Evolutionary conservation across 2,888 invertebrate species (phyloP).

Genomic region (Dysmachus trigonus): DNA sequence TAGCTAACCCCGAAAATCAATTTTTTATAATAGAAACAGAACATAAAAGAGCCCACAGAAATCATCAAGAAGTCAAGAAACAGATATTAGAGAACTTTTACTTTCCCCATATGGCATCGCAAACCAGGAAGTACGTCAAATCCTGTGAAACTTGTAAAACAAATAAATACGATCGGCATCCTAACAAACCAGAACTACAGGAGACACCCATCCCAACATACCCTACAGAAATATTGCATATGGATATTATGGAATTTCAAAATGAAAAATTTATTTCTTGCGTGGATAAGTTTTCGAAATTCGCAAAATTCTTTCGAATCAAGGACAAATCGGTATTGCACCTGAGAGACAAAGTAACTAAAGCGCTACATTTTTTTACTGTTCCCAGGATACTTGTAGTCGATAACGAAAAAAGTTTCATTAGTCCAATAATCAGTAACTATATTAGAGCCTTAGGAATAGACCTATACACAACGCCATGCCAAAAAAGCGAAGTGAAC

Average conservation of each 20-base stretch:
- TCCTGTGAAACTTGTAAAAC: not conserved
- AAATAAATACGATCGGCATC: not conserved
- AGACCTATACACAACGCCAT: not conserved
- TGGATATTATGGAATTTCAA: not conserved
- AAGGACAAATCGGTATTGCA: not conserved
- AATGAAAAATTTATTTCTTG: not conserved
- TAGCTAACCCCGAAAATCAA: not conserved
- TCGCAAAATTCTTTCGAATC: not conserved
- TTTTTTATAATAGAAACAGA: not conserved
- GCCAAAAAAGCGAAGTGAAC: constrained; percentile 13
- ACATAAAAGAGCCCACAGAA: not conserved
- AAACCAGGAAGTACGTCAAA: not conserved
- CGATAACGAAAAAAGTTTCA: not conserved
- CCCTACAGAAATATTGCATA: not conserved
- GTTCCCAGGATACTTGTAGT: not conserved
- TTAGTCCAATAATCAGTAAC: not conserved
- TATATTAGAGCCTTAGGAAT: not conserved
- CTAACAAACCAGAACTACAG: not conserved
- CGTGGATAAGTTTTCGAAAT: not conserved
- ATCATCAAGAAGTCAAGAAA: not conserved
- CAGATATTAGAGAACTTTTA: not conserved
- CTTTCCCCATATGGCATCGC: not conserved
- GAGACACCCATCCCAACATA: not conserved
- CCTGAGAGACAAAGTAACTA: not conserved
- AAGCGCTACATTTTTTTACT: not conserved